These are phyloP conservation scores for Zaprionus lineosus DNA, from an alignment of 2,888 invertebrate genomes.

Conservation along the genomic window DNA sequence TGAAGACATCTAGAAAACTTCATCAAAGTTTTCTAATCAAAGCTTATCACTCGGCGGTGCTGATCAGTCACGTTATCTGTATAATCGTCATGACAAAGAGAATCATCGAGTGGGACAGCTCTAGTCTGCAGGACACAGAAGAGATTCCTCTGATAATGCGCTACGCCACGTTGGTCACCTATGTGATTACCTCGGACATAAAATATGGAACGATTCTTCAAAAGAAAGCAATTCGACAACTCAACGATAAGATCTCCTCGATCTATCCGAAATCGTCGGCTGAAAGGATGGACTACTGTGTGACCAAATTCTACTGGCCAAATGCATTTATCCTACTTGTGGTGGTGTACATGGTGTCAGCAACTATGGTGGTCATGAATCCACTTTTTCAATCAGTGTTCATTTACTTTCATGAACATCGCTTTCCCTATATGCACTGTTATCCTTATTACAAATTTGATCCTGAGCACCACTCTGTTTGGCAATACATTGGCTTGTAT, in stretches of 20 bases:
- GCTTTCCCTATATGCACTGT: slow-evolving; percentile 35
- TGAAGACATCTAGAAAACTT: background rate
- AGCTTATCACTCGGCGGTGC: slow-evolving; percentile 36
- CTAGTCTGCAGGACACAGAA: slow-evolving; percentile 11
- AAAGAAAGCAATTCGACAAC: slow-evolving; percentile 6
- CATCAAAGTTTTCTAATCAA: background rate
- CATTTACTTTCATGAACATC: background rate
- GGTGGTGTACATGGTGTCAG: slow-evolving; percentile 21
- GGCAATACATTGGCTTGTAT: slow-evolving; percentile 42
- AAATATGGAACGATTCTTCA: slow-evolving; percentile 44
- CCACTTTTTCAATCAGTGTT: slow-evolving; percentile 32
- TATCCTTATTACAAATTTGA: slow-evolving; percentile 39
- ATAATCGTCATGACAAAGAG: slow-evolving; percentile 20
- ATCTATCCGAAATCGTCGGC: slow-evolving; percentile 32
- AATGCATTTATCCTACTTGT: slow-evolving; percentile 13
- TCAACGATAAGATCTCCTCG: slow-evolving; percentile 26
- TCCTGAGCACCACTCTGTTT: slow-evolving; percentile 25
- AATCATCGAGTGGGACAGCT: slow-evolving; percentile 28
- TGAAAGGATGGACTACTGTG: slow-evolving; percentile 24
- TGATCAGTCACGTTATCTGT: slow-evolving; percentile 23
- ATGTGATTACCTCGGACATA: slow-evolving; percentile 43
- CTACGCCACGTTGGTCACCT: slow-evolving; percentile 30
- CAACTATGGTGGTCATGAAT: slow-evolving; percentile 26
- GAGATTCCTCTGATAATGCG: slow-evolving; percentile 23
- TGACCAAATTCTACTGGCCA: slow-evolving; percentile 48